Evolutionary conservation across 2,113 vertebrate genomes (phyloP).

Genomic region (Elgaria multicarinata): DNA sequence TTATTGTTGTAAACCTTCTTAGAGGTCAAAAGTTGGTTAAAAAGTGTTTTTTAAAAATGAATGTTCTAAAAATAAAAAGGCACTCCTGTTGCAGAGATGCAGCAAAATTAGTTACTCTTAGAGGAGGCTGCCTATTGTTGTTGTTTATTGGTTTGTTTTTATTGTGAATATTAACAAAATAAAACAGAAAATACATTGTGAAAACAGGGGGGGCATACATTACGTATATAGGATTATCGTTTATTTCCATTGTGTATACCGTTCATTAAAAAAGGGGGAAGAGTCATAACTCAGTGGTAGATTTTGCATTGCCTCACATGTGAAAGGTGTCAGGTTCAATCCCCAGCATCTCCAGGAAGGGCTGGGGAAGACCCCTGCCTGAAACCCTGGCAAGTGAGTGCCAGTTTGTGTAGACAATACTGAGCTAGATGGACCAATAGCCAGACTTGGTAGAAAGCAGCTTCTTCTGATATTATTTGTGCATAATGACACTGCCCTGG

Average conservation of each 20-base stretch:
- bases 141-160: too few species aligned
- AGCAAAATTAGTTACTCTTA: background rate
- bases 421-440: background rate
- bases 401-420: background rate
- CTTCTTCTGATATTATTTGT: background rate
- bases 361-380: background rate
- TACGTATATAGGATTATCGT: too few species aligned
- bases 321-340: background rate
- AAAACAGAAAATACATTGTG: too few species aligned
- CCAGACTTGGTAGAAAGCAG: background rate
- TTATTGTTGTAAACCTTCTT: background rate
- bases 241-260: too few species aligned
- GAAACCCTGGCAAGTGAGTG: background rate
- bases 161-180: too few species aligned
- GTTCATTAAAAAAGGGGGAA: too few species aligned
- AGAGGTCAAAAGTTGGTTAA: background rate
- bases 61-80: background rate
- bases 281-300: background rate
- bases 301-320: background rate
- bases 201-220: too few species aligned
- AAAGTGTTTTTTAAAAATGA: background rate
- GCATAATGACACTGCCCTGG: background rate
- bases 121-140: too few species aligned
- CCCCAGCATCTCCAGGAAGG: background rate
- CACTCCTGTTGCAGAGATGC: background rate